Conservation (phyloP, 2,888 invertebrate species). For the Rhagonycha lutea region DNA sequence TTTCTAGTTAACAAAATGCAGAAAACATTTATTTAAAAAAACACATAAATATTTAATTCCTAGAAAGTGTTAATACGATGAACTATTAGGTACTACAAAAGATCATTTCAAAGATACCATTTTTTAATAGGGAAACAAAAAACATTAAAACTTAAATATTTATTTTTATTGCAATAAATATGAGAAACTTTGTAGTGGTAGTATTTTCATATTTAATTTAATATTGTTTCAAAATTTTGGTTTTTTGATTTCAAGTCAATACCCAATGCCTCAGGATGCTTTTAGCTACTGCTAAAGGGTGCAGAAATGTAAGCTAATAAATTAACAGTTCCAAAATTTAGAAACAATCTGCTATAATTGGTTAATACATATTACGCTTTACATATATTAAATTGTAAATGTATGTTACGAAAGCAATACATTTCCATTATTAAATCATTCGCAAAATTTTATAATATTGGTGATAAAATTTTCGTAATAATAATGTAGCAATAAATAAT, state of each 20-base stretch:
- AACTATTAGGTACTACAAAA: background rate
- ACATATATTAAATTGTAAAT: background rate
- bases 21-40: background rate
- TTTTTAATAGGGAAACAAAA: background rate
- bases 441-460: background rate
- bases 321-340: no score
- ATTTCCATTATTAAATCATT: background rate
- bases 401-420: background rate
- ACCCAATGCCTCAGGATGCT: no score
- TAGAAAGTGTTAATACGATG: background rate
- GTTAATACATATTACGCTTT: background rate
- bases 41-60: background rate
- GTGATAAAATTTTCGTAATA: background rate
- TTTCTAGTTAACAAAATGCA: background rate
- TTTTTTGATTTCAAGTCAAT: no score
- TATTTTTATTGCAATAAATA: background rate
- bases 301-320: no score
- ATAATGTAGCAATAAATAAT: background rate
- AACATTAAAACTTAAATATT: background rate
- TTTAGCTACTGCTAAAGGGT: no score
- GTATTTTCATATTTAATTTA: background rate
- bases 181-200: background rate
- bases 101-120: background rate
- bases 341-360: background rate
- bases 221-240: background rate